These are phyloP conservation scores for Ostrea denselamellosa DNA, from an alignment of 1,140 invertebrate genomes.

Conservation along the genomic window DNA sequence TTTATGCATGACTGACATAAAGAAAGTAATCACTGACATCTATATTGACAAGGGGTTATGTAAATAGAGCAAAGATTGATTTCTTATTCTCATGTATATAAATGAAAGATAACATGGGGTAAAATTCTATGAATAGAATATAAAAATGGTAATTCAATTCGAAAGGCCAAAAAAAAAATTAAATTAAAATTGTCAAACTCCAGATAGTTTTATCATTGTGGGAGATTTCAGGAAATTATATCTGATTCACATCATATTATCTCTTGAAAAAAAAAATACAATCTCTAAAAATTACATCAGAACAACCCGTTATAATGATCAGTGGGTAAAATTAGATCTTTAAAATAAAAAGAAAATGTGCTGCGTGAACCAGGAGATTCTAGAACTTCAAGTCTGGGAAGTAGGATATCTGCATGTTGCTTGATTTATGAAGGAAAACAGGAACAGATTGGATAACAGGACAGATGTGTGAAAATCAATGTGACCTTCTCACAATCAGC, in stretches of 20 bases:
- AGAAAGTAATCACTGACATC: no score
- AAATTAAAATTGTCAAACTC: no score
- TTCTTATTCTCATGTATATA: no score
- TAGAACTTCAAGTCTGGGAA: not conserved
- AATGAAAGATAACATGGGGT: no score
- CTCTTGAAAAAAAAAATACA: not conserved
- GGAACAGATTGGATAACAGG: constrained; percentile 5
- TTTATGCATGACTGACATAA: no score
- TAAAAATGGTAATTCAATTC: no score
- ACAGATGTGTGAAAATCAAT: constrained; percentile 27
- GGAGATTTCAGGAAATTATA: not conserved
- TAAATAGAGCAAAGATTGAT: no score
- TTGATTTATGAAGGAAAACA: constrained; percentile 15
- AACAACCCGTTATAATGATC: not conserved
- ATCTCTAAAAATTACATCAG: not conserved
- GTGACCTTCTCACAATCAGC: constrained; percentile 26
- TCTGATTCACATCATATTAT: not conserved
- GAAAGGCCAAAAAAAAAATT: no score
- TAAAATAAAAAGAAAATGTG: not conserved
- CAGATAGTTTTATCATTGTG: not conserved
- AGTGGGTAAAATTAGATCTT: not conserved
- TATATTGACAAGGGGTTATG: no score
- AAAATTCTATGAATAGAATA: no score
- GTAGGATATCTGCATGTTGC: not conserved
- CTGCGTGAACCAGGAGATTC: not conserved